phyloP scores from a whole-genome alignment of 2,797 vertebrate species.

The Crocodylus rhombifer region DNA sequence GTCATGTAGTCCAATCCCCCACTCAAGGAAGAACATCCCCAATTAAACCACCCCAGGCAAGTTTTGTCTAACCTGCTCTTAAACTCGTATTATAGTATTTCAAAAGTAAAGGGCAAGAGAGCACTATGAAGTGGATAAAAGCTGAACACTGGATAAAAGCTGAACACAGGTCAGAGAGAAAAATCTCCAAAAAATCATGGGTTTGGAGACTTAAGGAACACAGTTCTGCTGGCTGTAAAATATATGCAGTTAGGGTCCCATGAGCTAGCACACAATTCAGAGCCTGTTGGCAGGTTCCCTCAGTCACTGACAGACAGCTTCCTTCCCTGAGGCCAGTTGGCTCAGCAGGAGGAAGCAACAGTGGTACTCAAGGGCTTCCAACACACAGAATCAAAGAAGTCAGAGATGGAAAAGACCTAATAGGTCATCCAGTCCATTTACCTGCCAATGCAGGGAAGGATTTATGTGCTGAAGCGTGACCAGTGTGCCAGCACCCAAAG shows the following conservation, averaged over 20 bases:
- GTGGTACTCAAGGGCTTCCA: constrained; percentile 38
- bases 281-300: constrained; percentile 27
- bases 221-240: constrained; percentile 52
- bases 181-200: constrained; percentile 47
- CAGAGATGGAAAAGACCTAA: constrained; percentile 43
- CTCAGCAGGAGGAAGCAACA: constrained; percentile 35
- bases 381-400: neutral
- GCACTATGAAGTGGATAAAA: constrained; percentile 38
- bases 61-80: neutral
- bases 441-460: constrained; percentile 32
- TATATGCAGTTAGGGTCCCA: constrained; percentile 45
- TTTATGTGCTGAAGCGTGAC: constrained; percentile 24
- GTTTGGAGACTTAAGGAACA: constrained; percentile 24
- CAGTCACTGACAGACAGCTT: constrained; percentile 47
- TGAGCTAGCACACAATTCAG: constrained; percentile 62
- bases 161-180: constrained; percentile 12
- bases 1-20: no score
- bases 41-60: no score
- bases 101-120: constrained; percentile 53
- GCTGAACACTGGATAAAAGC: neutral
- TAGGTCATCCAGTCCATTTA: constrained; percentile 52
- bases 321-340: constrained; percentile 53
- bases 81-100: neutral
- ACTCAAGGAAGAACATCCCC: no score
- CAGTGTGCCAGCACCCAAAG: neutral